A percentile compares a stretch with the other conserved stretches of the same genome.
These are phyloP conservation scores for Symphodus melops DNA, from an alignment of 2,113 vertebrate species.

Conservation along the genomic window DNA sequence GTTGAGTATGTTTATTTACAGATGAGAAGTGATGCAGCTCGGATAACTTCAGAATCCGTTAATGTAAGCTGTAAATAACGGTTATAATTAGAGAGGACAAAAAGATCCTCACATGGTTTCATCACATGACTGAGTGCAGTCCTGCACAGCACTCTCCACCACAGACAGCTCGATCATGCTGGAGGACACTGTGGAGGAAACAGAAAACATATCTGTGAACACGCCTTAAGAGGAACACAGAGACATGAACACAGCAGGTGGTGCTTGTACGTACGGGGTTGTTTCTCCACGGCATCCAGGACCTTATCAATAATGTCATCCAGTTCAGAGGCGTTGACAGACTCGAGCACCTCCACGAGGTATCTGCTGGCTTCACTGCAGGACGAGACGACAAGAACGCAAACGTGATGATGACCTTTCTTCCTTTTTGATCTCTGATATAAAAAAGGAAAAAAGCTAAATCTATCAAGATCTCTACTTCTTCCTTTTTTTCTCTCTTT, in stretches of 20 bases:
- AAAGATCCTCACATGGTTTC: constrained; percentile 88
- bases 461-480: no score
- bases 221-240: not conserved
- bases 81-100: no score
- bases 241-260: not conserved
- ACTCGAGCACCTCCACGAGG: constrained; percentile 87
- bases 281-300: constrained; percentile 93
- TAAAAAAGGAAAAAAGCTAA: no score
- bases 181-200: constrained; percentile 87
- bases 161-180: constrained; percentile 91
- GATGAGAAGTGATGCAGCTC: no score
- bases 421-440: not conserved
- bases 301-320: constrained; percentile 89
- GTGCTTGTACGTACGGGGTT: constrained; percentile 86
- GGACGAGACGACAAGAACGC: constrained; percentile 15
- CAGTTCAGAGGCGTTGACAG: constrained; percentile 85
- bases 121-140: constrained; percentile 91
- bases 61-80: no score
- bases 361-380: constrained; percentile 91
- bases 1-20: no score
- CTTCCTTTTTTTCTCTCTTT: no score
- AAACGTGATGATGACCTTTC: not conserved
- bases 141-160: constrained; percentile 92
- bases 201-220: not conserved
- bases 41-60: no score